These are phyloP conservation scores for Caiman crocodilus DNA, from an alignment of 2,797 vertebrate species.

Conservation along the genomic window DNA sequence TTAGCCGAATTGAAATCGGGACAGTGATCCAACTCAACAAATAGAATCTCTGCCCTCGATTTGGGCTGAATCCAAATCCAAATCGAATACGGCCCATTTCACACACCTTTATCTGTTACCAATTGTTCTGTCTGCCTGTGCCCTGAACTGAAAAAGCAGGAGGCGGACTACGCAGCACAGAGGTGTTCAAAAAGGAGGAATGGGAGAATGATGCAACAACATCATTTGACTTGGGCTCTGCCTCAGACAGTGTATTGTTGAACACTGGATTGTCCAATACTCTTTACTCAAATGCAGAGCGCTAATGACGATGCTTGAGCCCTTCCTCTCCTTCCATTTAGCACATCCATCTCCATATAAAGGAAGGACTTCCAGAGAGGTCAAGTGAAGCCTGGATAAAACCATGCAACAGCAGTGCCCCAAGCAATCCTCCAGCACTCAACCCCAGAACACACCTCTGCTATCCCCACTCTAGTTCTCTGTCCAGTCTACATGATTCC, in stretches of 20 bases:
- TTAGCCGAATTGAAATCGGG: no score
- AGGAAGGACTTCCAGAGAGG: neutral
- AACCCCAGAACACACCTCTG: neutral
- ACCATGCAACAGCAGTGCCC: neutral
- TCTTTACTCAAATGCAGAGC: neutral
- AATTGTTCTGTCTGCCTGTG: no score
- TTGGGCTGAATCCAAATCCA: no score
- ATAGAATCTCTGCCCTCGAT: no score
- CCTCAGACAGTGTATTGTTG: neutral
- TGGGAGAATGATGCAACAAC: neutral
- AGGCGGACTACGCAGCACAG: neutral
- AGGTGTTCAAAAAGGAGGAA: neutral
- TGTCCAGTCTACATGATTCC: neutral
- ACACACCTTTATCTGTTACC: no score
- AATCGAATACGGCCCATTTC: no score
- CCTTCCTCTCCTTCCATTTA: neutral
- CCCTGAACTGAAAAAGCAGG: neutral
- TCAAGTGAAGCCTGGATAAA: neutral
- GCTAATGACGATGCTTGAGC: neutral
- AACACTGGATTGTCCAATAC: neutral
- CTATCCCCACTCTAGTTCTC: neutral
- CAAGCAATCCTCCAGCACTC: neutral
- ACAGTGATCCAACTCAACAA: no score
- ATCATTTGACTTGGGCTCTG: neutral
- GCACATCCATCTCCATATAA: neutral